A percentile compares a stretch with the other conserved stretches of the same genome.
Evolutionary conservation across 30 jellyfish, hydroid and myxozoan species (phyloP).

Genomic region (Mastigias papua): DNA sequence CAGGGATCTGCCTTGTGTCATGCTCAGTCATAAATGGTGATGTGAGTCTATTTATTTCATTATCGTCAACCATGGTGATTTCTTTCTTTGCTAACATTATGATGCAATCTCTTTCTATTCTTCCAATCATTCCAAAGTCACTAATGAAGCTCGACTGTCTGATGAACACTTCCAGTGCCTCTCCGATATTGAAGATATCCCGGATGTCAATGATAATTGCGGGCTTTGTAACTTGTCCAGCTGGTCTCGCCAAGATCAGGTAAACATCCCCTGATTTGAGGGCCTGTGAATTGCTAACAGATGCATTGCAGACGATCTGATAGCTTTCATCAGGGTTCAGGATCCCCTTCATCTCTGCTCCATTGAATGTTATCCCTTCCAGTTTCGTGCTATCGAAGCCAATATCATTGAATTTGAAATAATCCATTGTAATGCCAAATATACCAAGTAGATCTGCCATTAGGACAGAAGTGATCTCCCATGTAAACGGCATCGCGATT

Average conservation of each 20-base stretch:
- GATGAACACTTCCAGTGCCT: constrained; percentile 59
- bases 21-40: constrained; percentile 25
- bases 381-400: constrained; percentile 60
- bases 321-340: constrained; percentile 33
- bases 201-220: constrained; percentile 52
- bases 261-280: constrained; percentile 42
- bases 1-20: constrained; percentile 67
- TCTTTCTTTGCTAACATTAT: constrained; percentile 72
- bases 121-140: constrained; percentile 73
- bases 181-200: constrained; percentile 54
- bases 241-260: constrained; percentile 45
- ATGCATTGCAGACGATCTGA: constrained; percentile 69
- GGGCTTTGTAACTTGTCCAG: constrained; percentile 49
- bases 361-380: constrained; percentile 50
- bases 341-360: constrained; percentile 54
- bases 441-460: constrained; percentile 67
- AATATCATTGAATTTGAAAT: constrained; percentile 56
- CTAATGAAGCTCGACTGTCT: constrained; percentile 53
- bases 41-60: constrained; percentile 14
- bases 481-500: constrained; percentile 19
- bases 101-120: constrained; percentile 62
- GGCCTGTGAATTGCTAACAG: constrained; percentile 44
- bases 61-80: constrained; percentile 57
- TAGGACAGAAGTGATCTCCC: constrained; percentile 38
- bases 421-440: constrained; percentile 57